These are phyloP conservation scores for Erebia ligea DNA, from an alignment of 2,888 invertebrate genomes.

Conservation along the genomic window DNA sequence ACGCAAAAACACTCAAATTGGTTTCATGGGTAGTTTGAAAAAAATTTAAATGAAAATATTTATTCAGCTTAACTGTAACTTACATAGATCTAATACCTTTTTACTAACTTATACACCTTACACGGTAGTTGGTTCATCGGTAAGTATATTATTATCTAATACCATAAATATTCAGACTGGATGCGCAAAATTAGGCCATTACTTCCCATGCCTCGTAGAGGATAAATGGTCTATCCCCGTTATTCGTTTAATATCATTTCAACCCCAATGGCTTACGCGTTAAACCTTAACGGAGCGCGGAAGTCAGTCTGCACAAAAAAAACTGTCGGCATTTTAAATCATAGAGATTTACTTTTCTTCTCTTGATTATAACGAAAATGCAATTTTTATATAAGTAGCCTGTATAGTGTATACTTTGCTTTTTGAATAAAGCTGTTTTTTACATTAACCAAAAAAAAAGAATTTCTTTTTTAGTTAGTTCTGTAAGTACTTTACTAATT, in stretches of 20 bases:
- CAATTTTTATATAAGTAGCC: no score
- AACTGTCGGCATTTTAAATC: neutral
- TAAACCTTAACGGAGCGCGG: neutral
- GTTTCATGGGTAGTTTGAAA: constrained; percentile 15
- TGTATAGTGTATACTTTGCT: no score
- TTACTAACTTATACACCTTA: no score
- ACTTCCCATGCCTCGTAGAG: constrained; percentile 21
- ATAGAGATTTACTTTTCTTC: neutral
- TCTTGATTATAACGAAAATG: no score
- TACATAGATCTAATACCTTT: no score
- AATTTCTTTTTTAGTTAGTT: no score
- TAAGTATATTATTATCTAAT: constrained; percentile 14
- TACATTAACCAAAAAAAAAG: no score
- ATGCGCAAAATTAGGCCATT: constrained; percentile 20
- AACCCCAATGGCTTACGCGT: constrained; percentile 1
- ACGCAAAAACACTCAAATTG: constrained; percentile 8
- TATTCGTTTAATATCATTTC: constrained; percentile 15
- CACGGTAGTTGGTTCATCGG: constrained; percentile 7
- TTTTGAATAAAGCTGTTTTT: no score
- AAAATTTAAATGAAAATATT: no score
- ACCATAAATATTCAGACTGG: constrained; percentile 18
- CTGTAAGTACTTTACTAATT: no score
- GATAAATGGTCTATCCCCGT: constrained; percentile 16
- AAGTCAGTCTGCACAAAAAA: constrained; percentile 1
- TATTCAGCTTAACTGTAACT: no score